Conservation (phyloP, 2,113 vertebrate genomes). For the Taxidea taxus region DNA sequence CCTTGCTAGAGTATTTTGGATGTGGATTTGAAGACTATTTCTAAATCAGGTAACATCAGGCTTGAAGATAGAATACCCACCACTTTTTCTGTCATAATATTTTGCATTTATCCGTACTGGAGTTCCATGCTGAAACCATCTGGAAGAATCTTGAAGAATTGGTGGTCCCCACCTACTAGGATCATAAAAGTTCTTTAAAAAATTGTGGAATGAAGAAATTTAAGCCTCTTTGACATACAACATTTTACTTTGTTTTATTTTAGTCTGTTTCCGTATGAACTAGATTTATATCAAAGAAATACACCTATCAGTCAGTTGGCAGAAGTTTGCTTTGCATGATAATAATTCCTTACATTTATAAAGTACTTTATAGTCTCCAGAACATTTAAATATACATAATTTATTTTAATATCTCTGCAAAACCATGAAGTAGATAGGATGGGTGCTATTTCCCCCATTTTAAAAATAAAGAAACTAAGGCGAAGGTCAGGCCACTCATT, state of each 20-base stretch:
- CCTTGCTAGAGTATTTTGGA: neutral
- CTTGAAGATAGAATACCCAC: neutral
- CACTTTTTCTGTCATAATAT: slow-evolving; percentile 1
- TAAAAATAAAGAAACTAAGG: neutral
- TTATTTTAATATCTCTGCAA: neutral
- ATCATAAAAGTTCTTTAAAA: neutral
- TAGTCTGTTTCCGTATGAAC: neutral
- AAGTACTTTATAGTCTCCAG: neutral
- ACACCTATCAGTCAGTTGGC: neutral
- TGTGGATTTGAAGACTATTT: neutral
- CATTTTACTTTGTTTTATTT: neutral
- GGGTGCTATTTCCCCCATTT: neutral
- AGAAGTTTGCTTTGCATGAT: neutral
- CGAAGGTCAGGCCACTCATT: neutral
- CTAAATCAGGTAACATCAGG: neutral
- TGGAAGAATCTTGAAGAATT: neutral
- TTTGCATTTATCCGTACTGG: neutral
- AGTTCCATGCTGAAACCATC: neutral
- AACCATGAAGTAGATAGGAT: neutral
- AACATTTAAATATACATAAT: neutral
- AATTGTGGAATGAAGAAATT: neutral
- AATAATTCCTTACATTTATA: slow-evolving; percentile 28
- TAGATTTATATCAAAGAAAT: neutral
- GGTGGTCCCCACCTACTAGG: neutral
- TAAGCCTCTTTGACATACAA: neutral